These are phyloP conservation scores for Antitype chi DNA, from an alignment of 2,888 invertebrate genomes.

Conservation along the genomic window DNA sequence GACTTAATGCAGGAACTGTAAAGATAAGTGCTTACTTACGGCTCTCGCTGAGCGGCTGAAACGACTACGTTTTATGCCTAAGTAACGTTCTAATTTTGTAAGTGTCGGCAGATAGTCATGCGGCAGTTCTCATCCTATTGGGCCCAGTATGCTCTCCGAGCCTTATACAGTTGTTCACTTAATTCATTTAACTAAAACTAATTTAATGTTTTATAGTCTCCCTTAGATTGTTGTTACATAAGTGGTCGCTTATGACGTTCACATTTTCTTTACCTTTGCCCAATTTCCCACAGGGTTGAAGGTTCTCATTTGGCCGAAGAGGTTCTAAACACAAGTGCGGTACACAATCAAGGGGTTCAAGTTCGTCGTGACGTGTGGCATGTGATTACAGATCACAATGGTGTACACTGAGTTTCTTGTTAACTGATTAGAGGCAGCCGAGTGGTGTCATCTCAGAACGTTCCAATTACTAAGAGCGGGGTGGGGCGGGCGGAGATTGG, in stretches of 20 bases:
- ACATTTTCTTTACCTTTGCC: slow-evolving; percentile 2
- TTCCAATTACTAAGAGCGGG: slow-evolving; percentile 88
- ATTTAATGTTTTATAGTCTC: neutral
- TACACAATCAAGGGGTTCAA: slow-evolving; percentile 52
- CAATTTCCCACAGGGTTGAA: slow-evolving; percentile 16
- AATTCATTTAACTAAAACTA: neutral
- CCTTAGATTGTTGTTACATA: neutral
- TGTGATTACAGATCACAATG: slow-evolving; percentile 82
- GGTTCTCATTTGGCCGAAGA: slow-evolving; percentile 24
- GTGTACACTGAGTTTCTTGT: slow-evolving; percentile 87
- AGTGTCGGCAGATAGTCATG: slow-evolving; percentile 40
- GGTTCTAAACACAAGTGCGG: slow-evolving; percentile 42
- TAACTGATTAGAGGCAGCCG: slow-evolving; percentile 89
- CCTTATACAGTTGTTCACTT: neutral
- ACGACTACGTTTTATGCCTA: slow-evolving; percentile 71
- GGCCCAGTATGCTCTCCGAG: slow-evolving; percentile 31
- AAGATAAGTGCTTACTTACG: slow-evolving; percentile 84
- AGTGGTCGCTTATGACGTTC: neutral
- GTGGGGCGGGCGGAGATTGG: slow-evolving; percentile 73
- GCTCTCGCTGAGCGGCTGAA: slow-evolving; percentile 78
- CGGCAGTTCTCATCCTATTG: slow-evolving; percentile 35
- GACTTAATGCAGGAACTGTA: slow-evolving; percentile 89
- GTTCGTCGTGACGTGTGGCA: slow-evolving; percentile 68
- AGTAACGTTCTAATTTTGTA: slow-evolving; percentile 63
- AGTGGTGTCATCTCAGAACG: slow-evolving; percentile 90